phyloP scores from a whole-genome alignment of 2,797 vertebrate species.

The Thaleichthys pacificus region DNA sequence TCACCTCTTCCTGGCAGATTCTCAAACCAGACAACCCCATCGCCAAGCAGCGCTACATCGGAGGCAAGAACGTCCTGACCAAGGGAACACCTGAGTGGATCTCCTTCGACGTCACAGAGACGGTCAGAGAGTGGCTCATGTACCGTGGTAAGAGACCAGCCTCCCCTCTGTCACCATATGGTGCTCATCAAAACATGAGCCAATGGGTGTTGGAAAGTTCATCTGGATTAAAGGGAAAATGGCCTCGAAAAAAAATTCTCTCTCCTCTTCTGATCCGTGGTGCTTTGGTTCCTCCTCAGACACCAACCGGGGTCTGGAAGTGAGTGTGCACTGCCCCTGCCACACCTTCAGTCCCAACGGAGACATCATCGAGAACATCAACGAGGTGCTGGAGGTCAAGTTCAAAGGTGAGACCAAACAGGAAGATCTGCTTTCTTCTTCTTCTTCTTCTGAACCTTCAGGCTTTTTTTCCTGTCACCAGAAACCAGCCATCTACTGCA shows the following conservation, averaged over 20 bases:
- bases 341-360: slow-evolving; percentile 93
- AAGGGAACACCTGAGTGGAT: slow-evolving; percentile 91
- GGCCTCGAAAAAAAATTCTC: slow-evolving; percentile 32
- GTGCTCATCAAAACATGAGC: slow-evolving; percentile 17
- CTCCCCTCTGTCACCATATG: slow-evolving; percentile 19
- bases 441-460: neutral
- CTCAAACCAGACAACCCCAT: slow-evolving; percentile 91
- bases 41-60: slow-evolving; percentile 94
- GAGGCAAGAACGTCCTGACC: slow-evolving; percentile 92
- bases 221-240: slow-evolving; percentile 32
- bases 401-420: slow-evolving; percentile 80
- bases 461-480: neutral
- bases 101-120: slow-evolving; percentile 95
- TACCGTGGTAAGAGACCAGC: slow-evolving; percentile 82
- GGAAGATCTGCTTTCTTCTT: slow-evolving; percentile 3
- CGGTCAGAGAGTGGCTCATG: slow-evolving; percentile 94
- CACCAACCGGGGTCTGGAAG: slow-evolving; percentile 93
- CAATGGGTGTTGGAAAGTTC: slow-evolving; percentile 25
- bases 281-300: slow-evolving; percentile 75
- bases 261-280: slow-evolving; percentile 32
- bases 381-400: slow-evolving; percentile 92
- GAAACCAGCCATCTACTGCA: neutral
- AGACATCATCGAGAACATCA: slow-evolving; percentile 88
- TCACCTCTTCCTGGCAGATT: slow-evolving; percentile 78
- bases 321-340: slow-evolving; percentile 96